Conservation (phyloP, 2,113 vertebrate species). For the Spea bombifrons region DNA sequence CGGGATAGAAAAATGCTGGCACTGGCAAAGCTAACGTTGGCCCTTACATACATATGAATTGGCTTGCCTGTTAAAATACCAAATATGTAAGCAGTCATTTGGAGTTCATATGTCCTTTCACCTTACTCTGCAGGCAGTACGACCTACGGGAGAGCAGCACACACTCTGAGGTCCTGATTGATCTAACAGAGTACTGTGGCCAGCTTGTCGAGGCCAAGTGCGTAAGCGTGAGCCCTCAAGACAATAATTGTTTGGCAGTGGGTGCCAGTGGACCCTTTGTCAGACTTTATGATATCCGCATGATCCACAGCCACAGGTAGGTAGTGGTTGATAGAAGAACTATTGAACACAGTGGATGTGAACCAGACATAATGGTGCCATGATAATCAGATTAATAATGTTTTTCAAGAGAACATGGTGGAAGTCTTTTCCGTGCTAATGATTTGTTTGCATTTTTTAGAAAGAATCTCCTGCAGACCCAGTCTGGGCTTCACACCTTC, state of each 20-base stretch:
- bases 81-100: too few relatives aligned
- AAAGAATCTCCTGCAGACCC: slow-evolving; percentile 83
- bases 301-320: slow-evolving; percentile 97
- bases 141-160: slow-evolving; percentile 95
- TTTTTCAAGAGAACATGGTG: too few relatives aligned
- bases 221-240: slow-evolving; percentile 90
- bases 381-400: too few relatives aligned
- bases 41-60: too few relatives aligned
- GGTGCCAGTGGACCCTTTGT: slow-evolving; percentile 95
- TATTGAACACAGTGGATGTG: slow-evolving; percentile 11
- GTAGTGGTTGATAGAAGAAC: too few relatives aligned
- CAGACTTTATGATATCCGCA: slow-evolving; percentile 94
- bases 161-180: slow-evolving; percentile 90
- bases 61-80: too few relatives aligned
- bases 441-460: slow-evolving; percentile 58
- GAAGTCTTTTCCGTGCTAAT: too few relatives aligned
- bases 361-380: background rate
- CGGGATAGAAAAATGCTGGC: too few relatives aligned
- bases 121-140: slow-evolving; percentile 77
- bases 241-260: slow-evolving; percentile 95
- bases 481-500: slow-evolving; percentile 89
- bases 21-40: too few relatives aligned
- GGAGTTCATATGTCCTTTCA: too few relatives aligned
- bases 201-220: slow-evolving; percentile 97
- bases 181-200: slow-evolving; percentile 94